Conservation (phyloP, 1,140 invertebrate genomes). For the Papilio aristodemus region DNA sequence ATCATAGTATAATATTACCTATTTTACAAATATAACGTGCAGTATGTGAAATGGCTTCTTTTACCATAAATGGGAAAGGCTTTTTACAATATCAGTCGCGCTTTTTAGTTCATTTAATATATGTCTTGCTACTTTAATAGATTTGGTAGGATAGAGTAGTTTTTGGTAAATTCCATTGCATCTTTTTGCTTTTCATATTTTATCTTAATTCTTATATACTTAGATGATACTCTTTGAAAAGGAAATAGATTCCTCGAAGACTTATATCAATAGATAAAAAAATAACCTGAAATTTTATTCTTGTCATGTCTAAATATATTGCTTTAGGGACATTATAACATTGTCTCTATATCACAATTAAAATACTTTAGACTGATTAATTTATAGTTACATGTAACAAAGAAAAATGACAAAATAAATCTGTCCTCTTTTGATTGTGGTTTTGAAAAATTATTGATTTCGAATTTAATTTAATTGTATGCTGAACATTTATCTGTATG, state of each 20-base stretch:
- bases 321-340: not conserved
- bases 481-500: not conserved
- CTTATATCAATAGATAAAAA: too few species aligned
- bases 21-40: slow-evolving; percentile 42
- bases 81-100: not conserved
- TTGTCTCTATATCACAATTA: not conserved
- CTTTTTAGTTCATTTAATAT: not conserved
- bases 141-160: slow-evolving; percentile 15
- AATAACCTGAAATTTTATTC: too few species aligned
- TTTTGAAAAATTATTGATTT: not conserved
- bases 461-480: too few species aligned
- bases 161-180: slow-evolving; percentile 2
- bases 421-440: too few species aligned
- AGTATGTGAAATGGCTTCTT: not conserved
- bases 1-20: slow-evolving; percentile 33
- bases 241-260: not conserved
- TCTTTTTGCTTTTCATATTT: not conserved
- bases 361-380: slow-evolving; percentile 5
- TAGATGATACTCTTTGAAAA: not conserved
- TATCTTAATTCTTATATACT: not conserved
- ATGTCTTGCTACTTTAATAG: not conserved
- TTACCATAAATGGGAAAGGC: not conserved
- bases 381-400: not conserved
- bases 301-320: too few species aligned
- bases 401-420: not conserved